Percentiles rank a stretch among this genome's conserved stretches.
These are phyloP conservation scores for Coelinius sp. DNA, from an alignment of 2,888 invertebrate genomes.

Conservation along the genomic window DNA sequence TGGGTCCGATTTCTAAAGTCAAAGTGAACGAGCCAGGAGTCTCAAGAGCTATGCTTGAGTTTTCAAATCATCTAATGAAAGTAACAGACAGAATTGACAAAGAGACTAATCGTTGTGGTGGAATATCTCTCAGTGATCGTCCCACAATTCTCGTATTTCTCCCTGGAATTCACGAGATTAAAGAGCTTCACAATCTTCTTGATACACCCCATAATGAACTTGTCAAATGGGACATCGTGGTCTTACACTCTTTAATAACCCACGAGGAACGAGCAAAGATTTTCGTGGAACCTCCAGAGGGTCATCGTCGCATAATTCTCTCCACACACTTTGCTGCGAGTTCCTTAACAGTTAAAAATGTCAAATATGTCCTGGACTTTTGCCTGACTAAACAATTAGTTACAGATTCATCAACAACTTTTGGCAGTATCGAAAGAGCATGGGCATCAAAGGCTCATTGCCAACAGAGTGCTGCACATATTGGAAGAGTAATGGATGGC, in stretches of 20 bases:
- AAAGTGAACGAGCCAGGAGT: conserved; percentile 75
- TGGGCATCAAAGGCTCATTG: conserved; percentile 95
- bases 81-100: conserved; percentile 77
- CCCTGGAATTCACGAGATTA: conserved; percentile 90
- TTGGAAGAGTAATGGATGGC: conserved; percentile 89
- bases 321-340: conserved; percentile 95
- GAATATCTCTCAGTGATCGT: conserved; percentile 54
- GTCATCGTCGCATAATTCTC: conserved; percentile 85
- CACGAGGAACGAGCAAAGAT: conserved; percentile 81
- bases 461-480: conserved; percentile 90
- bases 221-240: conserved; percentile 74
- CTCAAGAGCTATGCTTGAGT: conserved; percentile 75
- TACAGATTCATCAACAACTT: conserved; percentile 84
- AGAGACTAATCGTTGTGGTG: conserved; percentile 32
- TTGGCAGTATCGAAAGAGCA: conserved; percentile 80
- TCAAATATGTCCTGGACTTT: conserved; percentile 93
- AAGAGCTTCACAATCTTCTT: conserved; percentile 75
- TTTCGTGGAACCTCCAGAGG: conserved; percentile 76
- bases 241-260: conserved; percentile 84
- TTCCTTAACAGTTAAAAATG: conserved; percentile 91
- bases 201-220: conserved; percentile 42
- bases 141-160: conserved; percentile 89
- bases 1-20: conserved; percentile 73
- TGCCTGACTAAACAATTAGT: conserved; percentile 89
- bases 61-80: conserved; percentile 74